Conservation (phyloP, 2,113 vertebrate genomes). For the Struthidea cinerea region DNA sequence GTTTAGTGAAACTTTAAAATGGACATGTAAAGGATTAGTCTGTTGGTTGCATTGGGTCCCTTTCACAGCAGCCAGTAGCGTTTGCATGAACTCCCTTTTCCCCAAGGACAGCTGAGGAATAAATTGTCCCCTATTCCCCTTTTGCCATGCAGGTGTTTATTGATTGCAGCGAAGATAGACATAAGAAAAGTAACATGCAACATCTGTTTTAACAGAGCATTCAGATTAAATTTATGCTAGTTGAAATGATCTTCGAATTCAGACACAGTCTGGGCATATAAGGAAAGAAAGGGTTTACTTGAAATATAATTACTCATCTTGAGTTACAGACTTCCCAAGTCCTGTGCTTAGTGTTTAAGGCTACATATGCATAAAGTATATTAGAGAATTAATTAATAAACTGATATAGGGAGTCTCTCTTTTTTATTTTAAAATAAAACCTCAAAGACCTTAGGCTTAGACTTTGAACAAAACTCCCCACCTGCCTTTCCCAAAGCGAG, state of each 20-base stretch:
- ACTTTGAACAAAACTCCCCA: background rate
- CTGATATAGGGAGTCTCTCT: background rate
- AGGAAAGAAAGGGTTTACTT: background rate
- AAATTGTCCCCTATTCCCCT: fast-evolving
- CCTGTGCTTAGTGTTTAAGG: background rate
- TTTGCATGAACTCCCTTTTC: background rate
- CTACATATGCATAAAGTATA: background rate
- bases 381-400: background rate
- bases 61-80: background rate
- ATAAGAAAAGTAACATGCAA: background rate
- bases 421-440: background rate
- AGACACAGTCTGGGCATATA: background rate
- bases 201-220: background rate
- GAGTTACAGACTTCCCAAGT: background rate
- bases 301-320: background rate
- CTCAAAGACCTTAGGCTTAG: background rate
- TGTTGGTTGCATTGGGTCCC: background rate
- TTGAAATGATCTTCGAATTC: background rate
- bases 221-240: background rate
- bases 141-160: background rate
- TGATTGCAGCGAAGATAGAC: background rate
- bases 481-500: background rate
- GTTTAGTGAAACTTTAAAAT: background rate
- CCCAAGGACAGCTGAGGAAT: background rate
- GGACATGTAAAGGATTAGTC: background rate